A percentile compares a stretch with the other conserved stretches of the same genome.
Evolutionary conservation across 2,113 vertebrate species (phyloP).

Genomic region (Zosterops hypoxanthus): DNA sequence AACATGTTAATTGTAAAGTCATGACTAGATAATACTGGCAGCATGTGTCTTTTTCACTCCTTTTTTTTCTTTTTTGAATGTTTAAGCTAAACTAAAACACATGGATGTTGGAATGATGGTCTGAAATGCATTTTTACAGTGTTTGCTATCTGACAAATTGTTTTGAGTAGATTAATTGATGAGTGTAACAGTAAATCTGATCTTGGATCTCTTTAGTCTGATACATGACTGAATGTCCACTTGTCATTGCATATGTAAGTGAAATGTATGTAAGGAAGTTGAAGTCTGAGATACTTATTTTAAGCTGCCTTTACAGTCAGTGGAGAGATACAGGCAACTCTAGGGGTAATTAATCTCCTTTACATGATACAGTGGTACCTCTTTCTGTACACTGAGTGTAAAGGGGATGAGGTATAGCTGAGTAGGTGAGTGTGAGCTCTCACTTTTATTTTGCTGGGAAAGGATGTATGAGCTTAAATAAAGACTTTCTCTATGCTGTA

Average conservation of each 20-base stretch:
- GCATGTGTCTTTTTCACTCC: background rate
- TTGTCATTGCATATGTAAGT: background rate
- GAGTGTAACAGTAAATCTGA: background rate
- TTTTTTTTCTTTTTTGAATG: background rate
- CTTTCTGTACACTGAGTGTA: background rate
- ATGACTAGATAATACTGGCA: background rate
- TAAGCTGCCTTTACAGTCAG: background rate
- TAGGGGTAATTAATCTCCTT: background rate
- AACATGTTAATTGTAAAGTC: background rate
- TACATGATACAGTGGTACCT: background rate
- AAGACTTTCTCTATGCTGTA: background rate
- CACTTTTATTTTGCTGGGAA: background rate
- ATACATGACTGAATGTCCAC: background rate
- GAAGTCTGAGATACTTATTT: background rate
- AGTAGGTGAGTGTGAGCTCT: background rate
- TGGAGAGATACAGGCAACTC: background rate
- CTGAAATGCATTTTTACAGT: background rate
- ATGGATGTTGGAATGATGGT: background rate
- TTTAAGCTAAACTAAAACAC: constrained; percentile 25
- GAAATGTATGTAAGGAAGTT: background rate
- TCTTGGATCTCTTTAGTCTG: background rate
- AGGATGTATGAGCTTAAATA: background rate
- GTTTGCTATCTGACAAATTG: background rate
- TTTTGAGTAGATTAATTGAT: background rate
- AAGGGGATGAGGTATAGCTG: background rate